Evolutionary conservation across 2,113 vertebrate genomes (phyloP).

Genomic region (Boleophthalmus pectinirostris): DNA sequence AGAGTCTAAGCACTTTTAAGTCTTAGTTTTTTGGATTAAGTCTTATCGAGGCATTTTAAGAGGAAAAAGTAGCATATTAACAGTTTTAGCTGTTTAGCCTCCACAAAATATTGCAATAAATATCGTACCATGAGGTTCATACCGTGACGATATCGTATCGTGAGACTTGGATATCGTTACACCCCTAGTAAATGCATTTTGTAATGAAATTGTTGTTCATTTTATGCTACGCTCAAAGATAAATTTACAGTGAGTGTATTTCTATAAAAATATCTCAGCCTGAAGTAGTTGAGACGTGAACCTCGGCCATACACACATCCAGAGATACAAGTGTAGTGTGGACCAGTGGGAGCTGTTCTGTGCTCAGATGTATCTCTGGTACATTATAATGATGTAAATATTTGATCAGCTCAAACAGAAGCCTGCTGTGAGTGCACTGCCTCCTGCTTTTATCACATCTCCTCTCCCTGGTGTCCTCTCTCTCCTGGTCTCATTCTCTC

Average conservation of each 20-base stretch:
- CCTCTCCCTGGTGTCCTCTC: slow-evolving; percentile 2
- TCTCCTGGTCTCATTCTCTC: background rate
- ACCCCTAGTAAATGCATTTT: too few species aligned
- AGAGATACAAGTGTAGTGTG: background rate
- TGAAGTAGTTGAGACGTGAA: background rate
- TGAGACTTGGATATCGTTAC: too few species aligned
- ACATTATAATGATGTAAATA: slow-evolving; percentile 14
- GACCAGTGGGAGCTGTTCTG: background rate
- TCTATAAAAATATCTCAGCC: background rate
- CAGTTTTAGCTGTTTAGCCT: too few species aligned
- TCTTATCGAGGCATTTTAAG: too few species aligned
- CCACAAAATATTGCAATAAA: too few species aligned
- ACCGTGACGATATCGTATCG: too few species aligned
- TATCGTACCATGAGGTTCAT: too few species aligned
- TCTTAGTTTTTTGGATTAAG: too few species aligned
- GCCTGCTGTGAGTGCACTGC: slow-evolving; percentile 2
- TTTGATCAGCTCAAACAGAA: background rate
- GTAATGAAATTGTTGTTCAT: too few species aligned
- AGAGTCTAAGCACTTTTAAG: too few species aligned
- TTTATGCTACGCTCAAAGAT: too few species aligned
- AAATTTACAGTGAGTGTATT: background rate
- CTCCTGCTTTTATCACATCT: slow-evolving; percentile 4
- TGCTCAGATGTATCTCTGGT: slow-evolving; percentile 1
- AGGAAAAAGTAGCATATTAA: too few species aligned
- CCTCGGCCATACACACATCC: background rate